Evolutionary conservation across 2,113 vertebrate genomes (phyloP), one percentile per base, ranked within the genome.

Genomic region (Turdus rufiventris): DNA sequence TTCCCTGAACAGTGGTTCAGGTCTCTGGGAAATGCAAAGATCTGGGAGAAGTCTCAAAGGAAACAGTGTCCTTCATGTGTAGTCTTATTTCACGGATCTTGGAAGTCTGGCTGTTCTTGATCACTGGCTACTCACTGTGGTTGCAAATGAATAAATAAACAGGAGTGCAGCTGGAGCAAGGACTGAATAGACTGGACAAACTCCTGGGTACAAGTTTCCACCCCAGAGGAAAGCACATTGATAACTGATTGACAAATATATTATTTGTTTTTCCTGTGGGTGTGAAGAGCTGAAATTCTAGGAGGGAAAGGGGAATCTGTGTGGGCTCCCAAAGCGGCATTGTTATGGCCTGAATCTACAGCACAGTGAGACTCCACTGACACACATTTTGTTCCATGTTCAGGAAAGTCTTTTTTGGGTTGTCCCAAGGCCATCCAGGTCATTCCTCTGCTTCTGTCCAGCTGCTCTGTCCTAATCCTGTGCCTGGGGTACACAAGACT

Each of bases 51-150:
- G 2, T 58, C 62, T 91, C 42, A 26, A 65, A 53, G 33, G 42
- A 53, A 91, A 31, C 5, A 3, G 3, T 9, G 23, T 53, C n/a
- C 36, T 73, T 65, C 62, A 21, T 0, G 0, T 58, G 34, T 4
- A 45, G 9, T 19, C 16, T 68, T 54, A 26, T 33, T 89, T 85
- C 66, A 61, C 47, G 43, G 28, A 9, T 72, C n/a, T 54, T 20
- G 6, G 66, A 68, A 76, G 14, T 45, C 40, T 73, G 28, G 34
- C 24, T 63, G 18, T 20, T 93, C 43, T 68, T 88, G 54, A 24
- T 50, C 33, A 14, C 42, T 58, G 21, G 6, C 21, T 53, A 4
- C 33, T 70, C 42, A 12, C 21, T 60, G 10, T 15, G 34, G 48
- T 18, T 71, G n/a, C 18, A 82, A 75, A 51, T 58, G 18, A 65